Evolutionary conservation across 2,797 vertebrate species (phyloP).

Genomic region (Lates japonicus): DNA sequence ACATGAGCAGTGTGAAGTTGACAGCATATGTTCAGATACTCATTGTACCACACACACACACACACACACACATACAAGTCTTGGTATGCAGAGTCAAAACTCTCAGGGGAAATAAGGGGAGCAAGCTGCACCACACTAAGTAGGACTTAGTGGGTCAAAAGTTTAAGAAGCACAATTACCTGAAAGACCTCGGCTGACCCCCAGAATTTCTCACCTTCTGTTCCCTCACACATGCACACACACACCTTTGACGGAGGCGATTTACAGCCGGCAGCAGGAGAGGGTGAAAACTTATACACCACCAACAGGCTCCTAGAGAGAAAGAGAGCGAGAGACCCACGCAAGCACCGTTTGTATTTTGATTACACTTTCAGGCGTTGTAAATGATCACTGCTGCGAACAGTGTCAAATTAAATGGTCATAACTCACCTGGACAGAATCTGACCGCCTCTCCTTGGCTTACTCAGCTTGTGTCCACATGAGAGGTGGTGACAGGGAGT

Average conservation of each 20-base stretch:
- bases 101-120: constrained; percentile 79
- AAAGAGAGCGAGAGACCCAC: constrained; percentile 26
- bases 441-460: constrained; percentile 53
- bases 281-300: constrained; percentile 61
- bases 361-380: constrained; percentile 68
- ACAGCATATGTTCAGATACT: constrained; percentile 58
- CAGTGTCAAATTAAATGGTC: constrained; percentile 69
- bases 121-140: constrained; percentile 73
- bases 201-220: constrained; percentile 82
- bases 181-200: constrained; percentile 81
- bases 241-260: constrained; percentile 68
- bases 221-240: constrained; percentile 45
- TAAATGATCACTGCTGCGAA: constrained; percentile 65
- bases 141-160: constrained; percentile 84
- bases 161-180: constrained; percentile 87
- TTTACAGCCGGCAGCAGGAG: constrained; percentile 80
- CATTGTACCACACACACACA: constrained; percentile 36
- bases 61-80: constrained; percentile 43
- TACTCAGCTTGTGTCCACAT: constrained; percentile 52
- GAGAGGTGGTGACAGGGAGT: constrained; percentile 77
- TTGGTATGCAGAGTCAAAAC: constrained; percentile 71
- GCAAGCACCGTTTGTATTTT: constrained; percentile 67
- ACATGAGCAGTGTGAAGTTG: constrained; percentile 47
- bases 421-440: constrained; percentile 72
- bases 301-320: constrained; percentile 65